Percentiles rank a stretch among this genome's conserved stretches.
phyloP scores from a whole-genome alignment of 2,797 vertebrate genomes.

The Mus minutoides region DNA sequence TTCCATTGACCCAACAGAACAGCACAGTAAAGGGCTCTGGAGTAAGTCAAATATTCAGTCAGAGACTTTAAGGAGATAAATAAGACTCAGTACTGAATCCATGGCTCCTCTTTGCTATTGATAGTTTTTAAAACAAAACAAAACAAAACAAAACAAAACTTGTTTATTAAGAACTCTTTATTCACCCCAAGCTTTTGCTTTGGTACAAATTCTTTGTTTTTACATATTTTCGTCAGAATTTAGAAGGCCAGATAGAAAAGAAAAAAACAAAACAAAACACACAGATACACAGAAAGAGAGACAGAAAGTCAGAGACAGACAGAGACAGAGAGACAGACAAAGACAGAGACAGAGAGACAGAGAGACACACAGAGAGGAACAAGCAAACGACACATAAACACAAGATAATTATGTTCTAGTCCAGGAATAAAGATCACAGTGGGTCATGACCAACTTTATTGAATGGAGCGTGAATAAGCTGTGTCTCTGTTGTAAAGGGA shows the following conservation, averaged over 20 bases:
- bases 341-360: neutral
- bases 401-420: slow-evolving; percentile 54
- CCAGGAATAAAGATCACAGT: slow-evolving; percentile 69
- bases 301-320: neutral
- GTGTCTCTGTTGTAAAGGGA: slow-evolving; percentile 30
- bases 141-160: neutral
- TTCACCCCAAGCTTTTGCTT: slow-evolving; percentile 40
- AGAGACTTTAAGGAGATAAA: slow-evolving; percentile 53
- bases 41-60: slow-evolving; percentile 32
- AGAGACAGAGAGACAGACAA: neutral
- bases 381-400: slow-evolving; percentile 51
- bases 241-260: slow-evolving; percentile 57
- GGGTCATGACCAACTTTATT: slow-evolving; percentile 67
- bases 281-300: too few relatives aligned
- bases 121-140: slow-evolving; percentile 27
- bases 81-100: slow-evolving; percentile 53
- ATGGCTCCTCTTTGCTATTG: slow-evolving; percentile 20
- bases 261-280: slow-evolving; percentile 57
- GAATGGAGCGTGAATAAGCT: slow-evolving; percentile 63
- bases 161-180: slow-evolving; percentile 49
- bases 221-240: slow-evolving; percentile 55
- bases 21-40: slow-evolving; percentile 32
- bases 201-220: slow-evolving; percentile 63
- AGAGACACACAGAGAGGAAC: neutral
- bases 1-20: slow-evolving; percentile 18